Evolutionary conservation across 2,113 vertebrate genomes (phyloP), one percentile per base, ranked within the genome.

Genomic region (Oncorhynchus clarkii): DNA sequence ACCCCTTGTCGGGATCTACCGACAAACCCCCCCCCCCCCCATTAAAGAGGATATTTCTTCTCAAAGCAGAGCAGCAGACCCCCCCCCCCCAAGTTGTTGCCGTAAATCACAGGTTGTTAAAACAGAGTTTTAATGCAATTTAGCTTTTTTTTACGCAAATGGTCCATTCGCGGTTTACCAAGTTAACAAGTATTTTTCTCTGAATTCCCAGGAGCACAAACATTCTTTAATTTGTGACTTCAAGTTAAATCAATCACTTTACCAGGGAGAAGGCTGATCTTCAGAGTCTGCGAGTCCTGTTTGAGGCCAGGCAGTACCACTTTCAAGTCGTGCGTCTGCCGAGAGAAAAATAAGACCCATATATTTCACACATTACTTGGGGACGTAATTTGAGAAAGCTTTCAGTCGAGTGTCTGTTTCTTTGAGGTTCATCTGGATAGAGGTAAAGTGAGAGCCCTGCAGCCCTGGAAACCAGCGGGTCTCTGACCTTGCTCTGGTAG

Each of bases 231-330:
- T 22, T 9, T 27, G 57, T 31, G 24, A 29, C 29, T 67, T 51
- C 20, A 65, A 34, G 6, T n/a, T 14, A 9, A 68, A 68, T 59
- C 49, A 48, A 54, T 22, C 2, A 16, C 68, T 85, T 90, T 88
- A 98, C 97, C 97, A 84, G 97, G 96, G 26, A 94, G 90, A 54
- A 97, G 82, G 82, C 84, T 89, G 68, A 97, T 93, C 87, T 93
- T 95, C 66, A 93, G 22, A 48, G 76, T 86, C 77, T 96, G 92
- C 0, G 88, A 92, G 77, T 95, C 91, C 80, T 93, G 86, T 87
- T 92, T 94, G 81, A 99, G 88, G 72, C 95, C 96, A 20, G 95
- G 93, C 64, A 99, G 78, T 57, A 72, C 93, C 84, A 99, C 91
- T 20, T 92, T 95, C 85, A 99, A 71, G 77, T 86, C 93, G 77